These are phyloP conservation scores for Mycalesis mineus DNA, from an alignment of 2,888 invertebrate species.

Conservation along the genomic window DNA sequence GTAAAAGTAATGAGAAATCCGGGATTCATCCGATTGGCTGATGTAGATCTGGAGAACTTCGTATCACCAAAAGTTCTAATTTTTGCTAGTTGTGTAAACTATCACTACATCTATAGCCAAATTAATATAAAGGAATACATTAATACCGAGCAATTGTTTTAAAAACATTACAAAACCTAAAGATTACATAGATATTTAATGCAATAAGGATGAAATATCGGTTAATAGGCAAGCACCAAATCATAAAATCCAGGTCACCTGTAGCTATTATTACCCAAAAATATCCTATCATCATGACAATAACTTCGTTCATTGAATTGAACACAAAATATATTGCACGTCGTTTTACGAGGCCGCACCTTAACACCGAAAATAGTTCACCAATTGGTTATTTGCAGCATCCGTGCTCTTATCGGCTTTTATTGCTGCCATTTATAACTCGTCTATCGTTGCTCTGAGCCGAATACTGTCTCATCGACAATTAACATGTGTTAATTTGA, in stretches of 20 bases:
- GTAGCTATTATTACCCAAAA: background rate
- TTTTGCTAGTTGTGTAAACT: too few relatives aligned
- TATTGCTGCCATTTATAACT: constrained; percentile 28
- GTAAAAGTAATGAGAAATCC: too few relatives aligned
- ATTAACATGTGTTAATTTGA: background rate
- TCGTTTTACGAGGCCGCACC: constrained; percentile 28
- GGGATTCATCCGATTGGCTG: too few relatives aligned
- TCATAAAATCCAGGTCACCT: background rate
- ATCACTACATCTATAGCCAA: too few relatives aligned
- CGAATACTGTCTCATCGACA: constrained; percentile 1
- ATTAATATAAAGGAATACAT: too few relatives aligned
- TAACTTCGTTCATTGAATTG: background rate
- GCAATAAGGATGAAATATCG: too few relatives aligned
- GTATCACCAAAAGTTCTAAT: too few relatives aligned
- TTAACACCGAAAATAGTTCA: constrained; percentile 31
- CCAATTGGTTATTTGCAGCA: constrained; percentile 32
- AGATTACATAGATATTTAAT: too few relatives aligned
- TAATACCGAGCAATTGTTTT: too few relatives aligned
- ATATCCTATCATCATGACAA: background rate
- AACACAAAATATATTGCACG: background rate
- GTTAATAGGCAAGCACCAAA: too few relatives aligned
- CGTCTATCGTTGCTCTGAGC: constrained; percentile 1
- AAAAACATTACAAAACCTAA: too few relatives aligned
- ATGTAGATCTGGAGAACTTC: too few relatives aligned
- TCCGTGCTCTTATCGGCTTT: constrained; percentile 27